phyloP scores from a whole-genome alignment of 1,140 invertebrate species.

The Pseudomyrmex concolor region DNA sequence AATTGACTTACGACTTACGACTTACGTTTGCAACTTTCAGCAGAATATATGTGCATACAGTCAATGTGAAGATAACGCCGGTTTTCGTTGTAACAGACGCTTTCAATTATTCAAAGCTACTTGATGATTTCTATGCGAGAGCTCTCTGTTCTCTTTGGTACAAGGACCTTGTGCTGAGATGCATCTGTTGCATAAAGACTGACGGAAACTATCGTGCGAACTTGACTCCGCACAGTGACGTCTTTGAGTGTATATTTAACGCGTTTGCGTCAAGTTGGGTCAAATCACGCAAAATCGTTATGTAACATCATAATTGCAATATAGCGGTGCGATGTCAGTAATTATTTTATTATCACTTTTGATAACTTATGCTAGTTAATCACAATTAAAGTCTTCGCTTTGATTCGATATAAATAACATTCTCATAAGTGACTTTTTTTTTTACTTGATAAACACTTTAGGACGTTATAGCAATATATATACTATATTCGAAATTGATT shows the following conservation, averaged over 20 bases:
- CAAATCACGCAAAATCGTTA: slow-evolving; percentile 63
- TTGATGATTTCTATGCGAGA: slow-evolving; percentile 1
- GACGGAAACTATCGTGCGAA: slow-evolving; percentile 50
- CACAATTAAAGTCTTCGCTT: slow-evolving; percentile 73
- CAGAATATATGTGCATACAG: no score
- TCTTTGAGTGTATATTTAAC: slow-evolving; percentile 42
- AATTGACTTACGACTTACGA: slow-evolving; percentile 16
- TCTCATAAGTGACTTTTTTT: slow-evolving; percentile 25
- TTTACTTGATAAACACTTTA: slow-evolving; percentile 41
- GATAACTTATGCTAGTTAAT: slow-evolving; percentile 72
- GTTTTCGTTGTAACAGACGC: slow-evolving; percentile 29
- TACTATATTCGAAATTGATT: slow-evolving; percentile 8
- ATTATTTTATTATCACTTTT: slow-evolving; percentile 79
- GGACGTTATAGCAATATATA: background rate
- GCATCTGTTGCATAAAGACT: slow-evolving; percentile 59
- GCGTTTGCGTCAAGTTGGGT: slow-evolving; percentile 3
- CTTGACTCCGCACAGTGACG: slow-evolving; percentile 45
- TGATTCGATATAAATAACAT: background rate
- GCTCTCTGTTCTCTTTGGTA: background rate
- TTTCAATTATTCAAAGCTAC: slow-evolving; percentile 34
- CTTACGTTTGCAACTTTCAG: background rate
- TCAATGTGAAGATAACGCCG: slow-evolving; percentile 17
- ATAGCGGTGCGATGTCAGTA: slow-evolving; percentile 64
- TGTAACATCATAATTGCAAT: slow-evolving; percentile 38
- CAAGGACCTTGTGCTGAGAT: background rate